Percentiles rank a stretch among this genome's conserved stretches.
Conservation (phyloP, 2,113 vertebrate species). For the Mirounga angustirostris region DNA sequence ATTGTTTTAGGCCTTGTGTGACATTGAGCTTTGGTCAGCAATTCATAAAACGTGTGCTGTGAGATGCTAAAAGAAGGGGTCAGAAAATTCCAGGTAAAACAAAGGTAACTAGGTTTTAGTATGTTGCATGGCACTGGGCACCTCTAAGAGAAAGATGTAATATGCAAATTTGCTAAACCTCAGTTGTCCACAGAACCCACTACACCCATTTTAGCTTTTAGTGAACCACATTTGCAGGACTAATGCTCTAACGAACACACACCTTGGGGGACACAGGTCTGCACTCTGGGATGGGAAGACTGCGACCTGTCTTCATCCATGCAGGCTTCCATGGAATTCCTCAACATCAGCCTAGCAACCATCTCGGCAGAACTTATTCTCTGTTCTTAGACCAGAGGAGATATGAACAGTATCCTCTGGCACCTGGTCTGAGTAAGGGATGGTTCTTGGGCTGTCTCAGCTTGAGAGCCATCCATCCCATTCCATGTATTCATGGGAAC, state of each 20-base stretch:
- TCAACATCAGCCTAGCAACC: background rate
- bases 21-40: background rate
- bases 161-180: background rate
- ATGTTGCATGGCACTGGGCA: background rate
- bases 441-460: background rate
- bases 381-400: background rate
- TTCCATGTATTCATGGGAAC: background rate
- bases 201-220: background rate
- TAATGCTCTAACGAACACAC: background rate
- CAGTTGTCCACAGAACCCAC: background rate
- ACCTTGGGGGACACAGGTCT: background rate
- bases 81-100: background rate
- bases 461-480: background rate
- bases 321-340: background rate
- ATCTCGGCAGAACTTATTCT: background rate
- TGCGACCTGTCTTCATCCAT: background rate
- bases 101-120: conserved; percentile 10
- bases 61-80: background rate
- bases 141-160: conserved; percentile 1
- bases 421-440: background rate
- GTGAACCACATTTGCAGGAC: background rate
- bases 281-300: background rate
- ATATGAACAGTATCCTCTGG: background rate
- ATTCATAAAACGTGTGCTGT: background rate
- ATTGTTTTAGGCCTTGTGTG: background rate